Base-by-base conservation (phyloP, 1,140 invertebrate species). In the Lepidurus couesii region DNA sequence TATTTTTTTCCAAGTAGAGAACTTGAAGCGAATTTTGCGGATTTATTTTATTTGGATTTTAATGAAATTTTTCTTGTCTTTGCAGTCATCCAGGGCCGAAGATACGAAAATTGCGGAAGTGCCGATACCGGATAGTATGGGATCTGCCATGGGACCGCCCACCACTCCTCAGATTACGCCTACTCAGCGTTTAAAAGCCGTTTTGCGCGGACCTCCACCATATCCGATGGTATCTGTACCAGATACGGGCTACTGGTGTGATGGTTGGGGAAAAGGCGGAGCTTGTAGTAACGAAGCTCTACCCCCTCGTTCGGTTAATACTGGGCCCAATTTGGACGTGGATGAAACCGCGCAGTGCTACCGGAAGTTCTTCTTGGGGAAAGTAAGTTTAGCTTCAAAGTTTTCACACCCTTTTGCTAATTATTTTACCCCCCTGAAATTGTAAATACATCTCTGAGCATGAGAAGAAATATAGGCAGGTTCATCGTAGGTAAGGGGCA, bases 271-370 rank as follows among this genome's bases (percentile, higher is more conserved):
- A 34, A 75, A 79, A 45, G 44, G 73, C 16, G 65, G 42, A 47
- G 11, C 42, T 13, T 73, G 73, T 75, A 26, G 42, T 42, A n/a
- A 90, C 82, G 89, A 90, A 1, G 85, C 91, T 42, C 86, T 91
- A 34, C 89, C 34, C 34, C 34, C 89, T 77, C 80, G 75, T 77
- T 83, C 82, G 80, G 83, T 82, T 79, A 77, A 44, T 45, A 47
- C 75, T 7, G 87, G 88, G 4, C 89, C 89, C 79, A 88, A 91
- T 81, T 92, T 98, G 83, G 95, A 98, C 86, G 94, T 92, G 74
- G 95, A 98, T 84, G 95, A 98, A 82, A 96, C 94, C 24, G 94
- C 94, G 80, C 94, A 95, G 84, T 95, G 92, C 81, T 98, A 98
- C 86, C 88, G 95, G 80, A 88, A 93, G 81, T 95, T 94, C 86